Base-by-base conservation (phyloP, 2,888 invertebrate species). In the Drosophila borborema region DNA sequence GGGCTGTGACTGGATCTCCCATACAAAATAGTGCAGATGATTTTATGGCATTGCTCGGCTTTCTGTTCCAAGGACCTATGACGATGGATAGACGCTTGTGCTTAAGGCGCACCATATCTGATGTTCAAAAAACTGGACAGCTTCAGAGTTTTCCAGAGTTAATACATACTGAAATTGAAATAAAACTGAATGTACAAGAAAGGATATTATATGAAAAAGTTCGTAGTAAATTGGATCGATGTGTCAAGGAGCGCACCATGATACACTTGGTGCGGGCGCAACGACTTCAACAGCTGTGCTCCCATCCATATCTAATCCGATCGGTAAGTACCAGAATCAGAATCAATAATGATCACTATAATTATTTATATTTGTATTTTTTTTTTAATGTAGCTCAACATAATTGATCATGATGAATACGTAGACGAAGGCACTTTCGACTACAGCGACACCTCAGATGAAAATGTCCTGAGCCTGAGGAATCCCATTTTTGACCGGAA, bases 201-300 rank as follows among this genome's bases (percentile, higher is more conserved):
- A 54, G 16, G 14, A n/a, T 40, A 6, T 54, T 54, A 18, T 54
- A 54, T 23, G 10, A 40, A 9, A 53, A 36, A 53, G 53, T 53
- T 36, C 36, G 53, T 14, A 2, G 5, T 16, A 16, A 20, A 34
- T 9, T 38, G 53, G 20, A 36, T 20, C 31, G 1, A 16, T 4
- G 1, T 34, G 18, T n/a, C 10, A 1, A 31, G 16, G 3, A 0
- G 9, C 28, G 12, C 12, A 34, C 31, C 51, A 28, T 10, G 18
- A n/a, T n/a, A 4, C n/a, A 7, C 28, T 7, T 56, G 18, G 12
- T 1, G 0, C 28, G n/a, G 14, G 18, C 9, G 14, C 4, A 9
- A 4, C 34, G 8, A 2, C 56, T 58, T 3, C 43, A 58, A 5
- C 45, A 45, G 34, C 18, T 58, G 2, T 58, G 58, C 20, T 34